A percentile compares a stretch with the other conserved stretches of the same genome.
These are phyloP conservation scores for Equus quagga DNA, from an alignment of 2,113 vertebrate species.

Conservation along the genomic window DNA sequence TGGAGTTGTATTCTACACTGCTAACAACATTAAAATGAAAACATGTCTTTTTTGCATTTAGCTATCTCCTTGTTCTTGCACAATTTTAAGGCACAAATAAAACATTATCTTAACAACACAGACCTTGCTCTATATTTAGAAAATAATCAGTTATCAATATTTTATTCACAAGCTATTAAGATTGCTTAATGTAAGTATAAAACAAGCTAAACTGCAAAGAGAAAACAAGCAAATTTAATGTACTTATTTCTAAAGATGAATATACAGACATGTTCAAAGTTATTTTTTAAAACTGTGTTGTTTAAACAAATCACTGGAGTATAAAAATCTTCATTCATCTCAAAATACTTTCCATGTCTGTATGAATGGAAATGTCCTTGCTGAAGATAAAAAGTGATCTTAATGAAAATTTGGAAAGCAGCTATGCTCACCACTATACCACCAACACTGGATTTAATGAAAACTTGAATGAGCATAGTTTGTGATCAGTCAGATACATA, in stretches of 20 bases:
- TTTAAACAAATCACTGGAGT: constrained; percentile 3
- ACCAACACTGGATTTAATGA: constrained; percentile 64
- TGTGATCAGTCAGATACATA: constrained; percentile 9
- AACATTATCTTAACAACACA: not conserved
- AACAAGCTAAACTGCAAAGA: not conserved
- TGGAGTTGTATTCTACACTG: not conserved
- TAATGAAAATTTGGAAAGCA: constrained; percentile 86
- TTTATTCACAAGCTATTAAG: constrained; percentile 31
- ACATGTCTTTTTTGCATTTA: not conserved
- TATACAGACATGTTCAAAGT: not conserved
- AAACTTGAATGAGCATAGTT: constrained; percentile 42
- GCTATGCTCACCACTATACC: constrained; percentile 92
- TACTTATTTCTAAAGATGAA: constrained; percentile 1
- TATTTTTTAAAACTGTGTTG: constrained; percentile 1
- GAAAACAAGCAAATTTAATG: not conserved
- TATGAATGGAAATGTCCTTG: constrained; percentile 30
- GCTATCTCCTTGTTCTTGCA: not conserved
- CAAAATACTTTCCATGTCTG: not conserved
- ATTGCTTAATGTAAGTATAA: constrained; percentile 41
- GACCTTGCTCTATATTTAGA: constrained; percentile 24
- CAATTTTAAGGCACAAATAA: constrained; percentile 53
- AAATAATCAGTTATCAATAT: constrained; percentile 56
- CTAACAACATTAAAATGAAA: constrained; percentile 63
- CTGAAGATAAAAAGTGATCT: constrained; percentile 51
- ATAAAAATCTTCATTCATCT: constrained; percentile 45